phyloP scores from a whole-genome alignment of 2,888 invertebrate species.

The Leucophora obtusa region DNA sequence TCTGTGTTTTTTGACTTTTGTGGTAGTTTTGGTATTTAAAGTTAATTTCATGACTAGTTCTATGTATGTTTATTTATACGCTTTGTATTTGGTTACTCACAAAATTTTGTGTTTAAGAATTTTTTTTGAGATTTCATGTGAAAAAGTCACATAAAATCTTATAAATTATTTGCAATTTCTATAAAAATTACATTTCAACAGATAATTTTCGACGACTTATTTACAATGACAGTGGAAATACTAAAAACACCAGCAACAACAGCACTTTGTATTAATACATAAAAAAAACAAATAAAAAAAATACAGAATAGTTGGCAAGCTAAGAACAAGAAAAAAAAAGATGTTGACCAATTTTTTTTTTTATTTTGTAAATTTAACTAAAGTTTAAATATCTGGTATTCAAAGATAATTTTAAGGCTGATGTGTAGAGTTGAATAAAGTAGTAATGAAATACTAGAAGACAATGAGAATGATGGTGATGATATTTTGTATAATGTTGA shows the following conservation, averaged over 20 bases:
- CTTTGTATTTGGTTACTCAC: too few species aligned
- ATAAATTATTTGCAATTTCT: slow-evolving; percentile 44
- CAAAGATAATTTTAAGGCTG: slow-evolving; percentile 25
- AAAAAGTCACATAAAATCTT: slow-evolving; percentile 47
- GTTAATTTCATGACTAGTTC: not conserved
- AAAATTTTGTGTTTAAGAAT: not conserved
- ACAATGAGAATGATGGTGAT: not conserved
- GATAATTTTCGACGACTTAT: slow-evolving; percentile 52
- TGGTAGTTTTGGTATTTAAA: not conserved
- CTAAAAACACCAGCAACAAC: not conserved
- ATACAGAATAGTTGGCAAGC: too few species aligned
- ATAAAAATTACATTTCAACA: slow-evolving; percentile 49
- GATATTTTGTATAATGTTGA: not conserved
- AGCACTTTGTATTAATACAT: not conserved
- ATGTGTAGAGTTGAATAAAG: slow-evolving; percentile 9
- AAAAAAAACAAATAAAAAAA: too few species aligned
- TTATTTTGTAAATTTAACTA: not conserved
- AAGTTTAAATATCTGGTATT: slow-evolving; percentile 9
- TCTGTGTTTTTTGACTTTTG: not conserved
- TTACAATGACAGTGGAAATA: slow-evolving; percentile 41
- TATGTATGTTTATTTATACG: too few species aligned
- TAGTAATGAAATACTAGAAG: not conserved
- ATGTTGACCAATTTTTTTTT: not conserved
- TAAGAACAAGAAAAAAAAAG: not conserved
- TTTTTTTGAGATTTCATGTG: slow-evolving; percentile 2